phyloP scores from a whole-genome alignment of 2,888 invertebrate species.

The Rhagonycha lutea region DNA sequence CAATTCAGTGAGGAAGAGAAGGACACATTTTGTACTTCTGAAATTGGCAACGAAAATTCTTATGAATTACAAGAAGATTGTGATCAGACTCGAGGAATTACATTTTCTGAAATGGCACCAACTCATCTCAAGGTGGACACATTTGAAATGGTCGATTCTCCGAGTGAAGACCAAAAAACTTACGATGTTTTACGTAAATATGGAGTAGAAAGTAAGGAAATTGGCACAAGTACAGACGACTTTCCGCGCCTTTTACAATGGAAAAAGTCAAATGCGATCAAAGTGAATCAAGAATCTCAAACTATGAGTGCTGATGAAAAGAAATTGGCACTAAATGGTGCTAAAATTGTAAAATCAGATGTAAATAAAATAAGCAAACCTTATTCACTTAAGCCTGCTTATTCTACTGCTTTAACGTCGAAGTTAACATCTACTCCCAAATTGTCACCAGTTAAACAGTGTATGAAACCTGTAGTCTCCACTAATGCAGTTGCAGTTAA shows the following conservation, averaged over 20 bases:
- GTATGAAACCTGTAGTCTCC: conserved; percentile 24
- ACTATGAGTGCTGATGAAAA: conserved; percentile 48
- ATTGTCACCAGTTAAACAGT: conserved; percentile 39
- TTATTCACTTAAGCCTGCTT: conserved; percentile 47
- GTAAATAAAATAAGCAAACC: conserved; percentile 36
- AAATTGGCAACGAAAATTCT: not conserved
- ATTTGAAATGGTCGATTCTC: conserved; percentile 46
- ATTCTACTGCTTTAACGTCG: conserved; percentile 55
- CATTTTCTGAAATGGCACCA: not conserved
- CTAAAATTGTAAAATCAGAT: conserved; percentile 40
- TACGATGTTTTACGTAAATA: conserved; percentile 52
- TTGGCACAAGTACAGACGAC: conserved; percentile 53
- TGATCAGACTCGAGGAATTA: not conserved
- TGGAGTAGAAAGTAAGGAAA: conserved; percentile 52
- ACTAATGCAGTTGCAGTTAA: conserved; percentile 23
- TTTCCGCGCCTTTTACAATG: conserved; percentile 45
- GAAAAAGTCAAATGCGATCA: conserved; percentile 44
- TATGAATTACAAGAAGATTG: not conserved
- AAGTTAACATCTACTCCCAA: conserved; percentile 49
- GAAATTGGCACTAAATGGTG: conserved; percentile 29
- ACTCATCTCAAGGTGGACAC: not conserved
- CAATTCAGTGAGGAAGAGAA: not conserved
- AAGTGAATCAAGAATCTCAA: conserved; percentile 52
- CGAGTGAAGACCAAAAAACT: conserved; percentile 54
- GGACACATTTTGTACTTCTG: not conserved